phyloP scores from a whole-genome alignment of 2,888 invertebrate species.

The Drosophila acutilabella region DNA sequence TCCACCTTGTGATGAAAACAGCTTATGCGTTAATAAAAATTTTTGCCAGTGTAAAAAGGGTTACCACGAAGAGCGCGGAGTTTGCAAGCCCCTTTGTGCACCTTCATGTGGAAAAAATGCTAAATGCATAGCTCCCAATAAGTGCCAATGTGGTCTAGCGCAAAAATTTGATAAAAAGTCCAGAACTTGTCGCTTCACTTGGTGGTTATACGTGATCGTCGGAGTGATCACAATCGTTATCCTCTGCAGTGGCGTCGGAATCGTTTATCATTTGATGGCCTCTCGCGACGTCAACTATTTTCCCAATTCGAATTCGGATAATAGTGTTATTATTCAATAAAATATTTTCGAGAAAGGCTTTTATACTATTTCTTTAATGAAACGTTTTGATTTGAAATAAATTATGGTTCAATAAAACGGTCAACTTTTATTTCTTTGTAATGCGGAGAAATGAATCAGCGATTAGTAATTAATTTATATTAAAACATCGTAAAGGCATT shows the following conservation, averaged over 20 bases:
- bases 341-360: not conserved
- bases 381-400: no score
- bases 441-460: no score
- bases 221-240: not conserved
- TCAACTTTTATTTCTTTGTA: no score
- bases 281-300: slow-evolving; percentile 6
- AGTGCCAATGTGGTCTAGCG: not conserved
- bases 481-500: no score
- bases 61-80: not conserved
- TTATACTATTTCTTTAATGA: no score
- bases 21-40: not conserved
- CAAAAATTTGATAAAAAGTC: not conserved
- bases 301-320: slow-evolving; percentile 31
- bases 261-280: not conserved
- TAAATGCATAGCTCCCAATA: not conserved
- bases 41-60: not conserved
- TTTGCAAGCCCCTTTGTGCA: not conserved
- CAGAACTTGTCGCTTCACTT: not conserved
- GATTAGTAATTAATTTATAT: no score
- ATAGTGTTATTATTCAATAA: not conserved
- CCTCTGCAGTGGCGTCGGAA: not conserved
- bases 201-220: slow-evolving; percentile 27
- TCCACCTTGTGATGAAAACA: not conserved
- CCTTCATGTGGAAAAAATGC: not conserved
- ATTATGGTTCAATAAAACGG: no score